A percentile compares a stretch with the other conserved stretches of the same genome.
Conservation (phyloP, 2,113 vertebrate genomes). For the Platycercus adscitus region DNA sequence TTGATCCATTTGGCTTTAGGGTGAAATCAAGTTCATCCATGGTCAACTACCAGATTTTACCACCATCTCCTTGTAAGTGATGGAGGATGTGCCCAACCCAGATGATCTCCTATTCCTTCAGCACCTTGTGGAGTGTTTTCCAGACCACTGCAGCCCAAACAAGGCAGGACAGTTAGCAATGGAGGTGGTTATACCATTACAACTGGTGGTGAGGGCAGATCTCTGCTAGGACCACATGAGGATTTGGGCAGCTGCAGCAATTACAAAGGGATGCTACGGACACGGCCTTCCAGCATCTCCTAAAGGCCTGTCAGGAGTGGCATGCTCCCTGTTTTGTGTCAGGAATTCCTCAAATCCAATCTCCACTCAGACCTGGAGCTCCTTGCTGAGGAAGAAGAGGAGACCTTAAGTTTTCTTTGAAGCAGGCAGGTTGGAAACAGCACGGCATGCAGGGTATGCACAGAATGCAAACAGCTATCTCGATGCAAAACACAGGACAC, state of each 20-base stretch:
- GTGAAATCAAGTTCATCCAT: background rate
- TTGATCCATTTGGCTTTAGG: background rate
- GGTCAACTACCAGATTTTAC: background rate
- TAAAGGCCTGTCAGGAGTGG: background rate
- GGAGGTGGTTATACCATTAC: background rate
- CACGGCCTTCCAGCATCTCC: background rate
- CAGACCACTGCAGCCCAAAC: background rate
- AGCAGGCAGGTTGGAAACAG: background rate
- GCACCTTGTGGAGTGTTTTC: background rate
- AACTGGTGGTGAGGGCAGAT: accelerated
- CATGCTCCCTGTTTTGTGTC: background rate
- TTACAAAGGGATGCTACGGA: accelerated
- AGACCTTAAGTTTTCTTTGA: background rate
- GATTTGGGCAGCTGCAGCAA: background rate
- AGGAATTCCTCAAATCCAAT: background rate
- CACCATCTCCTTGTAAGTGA: background rate
- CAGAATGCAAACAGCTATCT: background rate
- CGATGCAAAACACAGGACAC: background rate
- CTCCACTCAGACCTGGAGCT: accelerated
- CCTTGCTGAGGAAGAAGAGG: background rate
- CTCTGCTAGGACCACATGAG: accelerated
- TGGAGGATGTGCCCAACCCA: background rate
- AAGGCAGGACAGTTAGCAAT: background rate
- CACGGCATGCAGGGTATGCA: background rate
- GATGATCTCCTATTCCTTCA: background rate